A percentile compares a stretch with the other conserved stretches of the same genome.
Conservation (phyloP, 1,140 invertebrate species). For the Drosophila tsacasi region DNA sequence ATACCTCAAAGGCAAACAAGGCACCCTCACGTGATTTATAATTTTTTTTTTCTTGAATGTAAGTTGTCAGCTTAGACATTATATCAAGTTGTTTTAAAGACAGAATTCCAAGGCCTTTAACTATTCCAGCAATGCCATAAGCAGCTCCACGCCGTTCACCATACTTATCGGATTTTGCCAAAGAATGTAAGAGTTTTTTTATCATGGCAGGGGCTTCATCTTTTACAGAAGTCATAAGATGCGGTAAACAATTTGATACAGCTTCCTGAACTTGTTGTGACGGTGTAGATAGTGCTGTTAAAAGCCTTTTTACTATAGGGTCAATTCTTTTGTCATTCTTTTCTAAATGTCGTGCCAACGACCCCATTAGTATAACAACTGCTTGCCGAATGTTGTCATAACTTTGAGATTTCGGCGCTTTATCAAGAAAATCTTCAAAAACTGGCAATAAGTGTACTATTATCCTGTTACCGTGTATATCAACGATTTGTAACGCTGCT, state of each 20-base stretch:
- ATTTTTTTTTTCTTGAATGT: constrained; percentile 99
- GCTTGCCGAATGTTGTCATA: constrained; percentile 97
- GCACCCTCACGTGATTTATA: constrained; percentile 97
- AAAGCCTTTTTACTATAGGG: constrained; percentile 96
- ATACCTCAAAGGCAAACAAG: constrained; percentile 98
- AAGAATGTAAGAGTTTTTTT: constrained; percentile 93
- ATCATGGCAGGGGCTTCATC: constrained; percentile 95
- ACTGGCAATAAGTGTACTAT: constrained; percentile 92
- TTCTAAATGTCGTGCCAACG: constrained; percentile 97
- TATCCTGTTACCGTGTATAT: constrained; percentile 95
- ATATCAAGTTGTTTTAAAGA: constrained; percentile 98
- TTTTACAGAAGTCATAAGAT: constrained; percentile 96
- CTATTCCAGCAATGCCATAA: constrained; percentile 94
- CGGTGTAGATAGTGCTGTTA: constrained; percentile 97
- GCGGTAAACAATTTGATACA: constrained; percentile 97
- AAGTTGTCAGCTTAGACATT: constrained; percentile 96
- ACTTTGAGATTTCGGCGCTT: constrained; percentile 94
- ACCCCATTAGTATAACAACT: constrained; percentile 98
- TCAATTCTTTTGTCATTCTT: constrained; percentile 94
- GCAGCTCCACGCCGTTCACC: constrained; percentile 95
- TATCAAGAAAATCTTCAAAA: constrained; percentile 96
- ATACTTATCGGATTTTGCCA: constrained; percentile 97
- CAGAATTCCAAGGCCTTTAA: constrained; percentile 98
- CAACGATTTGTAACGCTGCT: constrained; percentile 95
- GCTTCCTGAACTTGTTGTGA: constrained; percentile 99